A percentile compares a stretch with the other conserved stretches of the same genome.
These are phyloP conservation scores for Drosophila subquinaria DNA, from an alignment of 2,888 invertebrate genomes.

Conservation along the genomic window DNA sequence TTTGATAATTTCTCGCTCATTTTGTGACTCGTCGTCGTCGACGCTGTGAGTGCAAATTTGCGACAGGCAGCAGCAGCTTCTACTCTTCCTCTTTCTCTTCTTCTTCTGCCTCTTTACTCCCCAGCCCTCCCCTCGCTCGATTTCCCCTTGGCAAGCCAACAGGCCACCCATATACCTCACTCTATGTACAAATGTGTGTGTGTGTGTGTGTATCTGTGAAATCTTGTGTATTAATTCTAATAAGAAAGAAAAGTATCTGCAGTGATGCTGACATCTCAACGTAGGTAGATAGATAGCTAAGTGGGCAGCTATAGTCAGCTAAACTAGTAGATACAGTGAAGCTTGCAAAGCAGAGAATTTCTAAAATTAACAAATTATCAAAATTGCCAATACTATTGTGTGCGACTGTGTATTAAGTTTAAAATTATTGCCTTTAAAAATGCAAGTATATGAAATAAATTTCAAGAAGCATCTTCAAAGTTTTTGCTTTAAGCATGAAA, in stretches of 20 bases:
- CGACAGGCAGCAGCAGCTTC: slow-evolving; percentile 30
- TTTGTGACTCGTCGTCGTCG: slow-evolving; percentile 56
- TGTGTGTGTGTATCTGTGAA: slow-evolving; percentile 47
- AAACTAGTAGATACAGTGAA: slow-evolving; percentile 12
- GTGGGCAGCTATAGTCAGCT: slow-evolving; percentile 1
- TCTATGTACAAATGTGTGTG: slow-evolving; percentile 23
- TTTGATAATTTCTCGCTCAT: slow-evolving; percentile 74
- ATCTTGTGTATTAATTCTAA: slow-evolving; percentile 64
- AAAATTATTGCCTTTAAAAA: background rate
- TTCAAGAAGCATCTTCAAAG: background rate
- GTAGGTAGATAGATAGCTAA: slow-evolving; percentile 27
- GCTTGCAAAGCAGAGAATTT: background rate
- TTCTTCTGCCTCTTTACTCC: background rate
- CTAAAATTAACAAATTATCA: background rate
- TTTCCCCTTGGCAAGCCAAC: background rate
- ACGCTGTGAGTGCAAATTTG: slow-evolving; percentile 56
- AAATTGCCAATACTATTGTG: background rate
- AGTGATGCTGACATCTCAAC: slow-evolving; percentile 33
- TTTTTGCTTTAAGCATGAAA: background rate
- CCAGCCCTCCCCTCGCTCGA: background rate
- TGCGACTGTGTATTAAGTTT: background rate
- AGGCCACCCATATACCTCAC: slow-evolving; percentile 35
- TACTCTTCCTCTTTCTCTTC: background rate
- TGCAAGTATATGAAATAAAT: background rate
- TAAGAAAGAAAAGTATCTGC: slow-evolving; percentile 60